Evolutionary conservation across 2,797 vertebrate species (phyloP), one percentile per base, ranked within the genome.

Genomic region (Xiphophorus birchmanni): DNA sequence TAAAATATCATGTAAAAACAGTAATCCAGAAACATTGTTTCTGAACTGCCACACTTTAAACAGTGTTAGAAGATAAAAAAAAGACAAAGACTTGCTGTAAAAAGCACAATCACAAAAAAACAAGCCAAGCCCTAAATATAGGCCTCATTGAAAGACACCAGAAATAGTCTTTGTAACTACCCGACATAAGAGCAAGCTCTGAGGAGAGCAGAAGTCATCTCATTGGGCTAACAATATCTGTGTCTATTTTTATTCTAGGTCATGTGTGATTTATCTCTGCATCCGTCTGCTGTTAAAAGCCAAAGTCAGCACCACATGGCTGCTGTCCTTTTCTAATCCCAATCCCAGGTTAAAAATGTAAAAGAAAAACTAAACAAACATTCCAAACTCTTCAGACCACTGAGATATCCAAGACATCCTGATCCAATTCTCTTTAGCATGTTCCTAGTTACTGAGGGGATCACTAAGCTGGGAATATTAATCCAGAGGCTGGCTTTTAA

Each of bases 221-320:
- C 79, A 73, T 72, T 58, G 50, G 78, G 65, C 85, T 77, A 75
- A 76, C 74, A 58, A 73, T 73, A 79, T 84, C 77, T 50, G 48
- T 71, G 50, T 72, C 88, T 89, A 85, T 84, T 87, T 85, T 63
- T 81, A 81, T 89, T 90, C 89, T 91, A 84, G 90, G 87, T 90
- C 91, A 89, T 72, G 42, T 79, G 79, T 56, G 26, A 85, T 85
- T 87, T 88, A 90, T 88, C 80, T 85, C 80, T 32, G 73, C 84
- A 89, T 82, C 44, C 29, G 12, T 82, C 85, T 76, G 60, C 79
- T 77, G 37, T 52, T 47, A 69, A 77, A 69, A 73, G 10, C 15
- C 6, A 13, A 32, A 85, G 67, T 81, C 81, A 77, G 71, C 56
- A 63, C 77, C 86, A 84, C 80, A 88, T 86, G 77, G 45, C 74